A percentile compares a stretch with the other conserved stretches of the same genome.
phyloP scores from a whole-genome alignment of 2,113 vertebrate genomes.

The Perognathus longimembris region DNA sequence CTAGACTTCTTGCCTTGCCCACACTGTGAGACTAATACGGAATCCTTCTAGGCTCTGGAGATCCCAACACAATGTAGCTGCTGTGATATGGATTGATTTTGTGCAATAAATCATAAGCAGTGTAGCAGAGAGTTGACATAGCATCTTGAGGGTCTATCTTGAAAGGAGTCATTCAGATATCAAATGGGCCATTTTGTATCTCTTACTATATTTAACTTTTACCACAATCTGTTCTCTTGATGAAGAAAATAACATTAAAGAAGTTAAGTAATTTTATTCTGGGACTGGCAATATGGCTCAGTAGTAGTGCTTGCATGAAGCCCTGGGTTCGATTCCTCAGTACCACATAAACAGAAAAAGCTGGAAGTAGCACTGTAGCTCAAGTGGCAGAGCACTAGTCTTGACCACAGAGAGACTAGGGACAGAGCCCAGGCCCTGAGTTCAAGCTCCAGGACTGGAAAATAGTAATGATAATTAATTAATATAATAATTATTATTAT shows the following conservation, averaged over 20 bases:
- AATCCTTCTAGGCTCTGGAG: neutral
- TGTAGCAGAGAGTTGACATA: neutral
- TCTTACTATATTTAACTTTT: slow-evolving; percentile 8
- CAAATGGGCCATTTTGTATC: neutral
- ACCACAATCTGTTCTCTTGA: slow-evolving; percentile 4
- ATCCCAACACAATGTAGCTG: neutral
- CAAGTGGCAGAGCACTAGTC: too few species aligned
- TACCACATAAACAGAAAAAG: too few species aligned
- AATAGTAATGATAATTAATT: too few species aligned
- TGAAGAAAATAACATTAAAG: neutral
- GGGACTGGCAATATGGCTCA: too few species aligned
- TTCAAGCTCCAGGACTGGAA: too few species aligned
- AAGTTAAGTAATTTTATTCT: neutral
- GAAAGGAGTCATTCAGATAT: neutral
- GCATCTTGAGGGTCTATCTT: neutral
- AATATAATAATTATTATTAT: too few species aligned
- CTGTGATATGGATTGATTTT: neutral
- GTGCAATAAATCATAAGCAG: neutral
- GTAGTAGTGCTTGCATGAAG: too few species aligned
- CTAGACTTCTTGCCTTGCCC: neutral
- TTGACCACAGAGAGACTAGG: too few species aligned
- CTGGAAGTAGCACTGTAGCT: too few species aligned
- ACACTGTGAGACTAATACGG: neutral
- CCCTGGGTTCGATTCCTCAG: too few species aligned
- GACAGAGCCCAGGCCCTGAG: too few species aligned